Conservation (phyloP, 1,140 invertebrate species). For the Limonius californicus region DNA sequence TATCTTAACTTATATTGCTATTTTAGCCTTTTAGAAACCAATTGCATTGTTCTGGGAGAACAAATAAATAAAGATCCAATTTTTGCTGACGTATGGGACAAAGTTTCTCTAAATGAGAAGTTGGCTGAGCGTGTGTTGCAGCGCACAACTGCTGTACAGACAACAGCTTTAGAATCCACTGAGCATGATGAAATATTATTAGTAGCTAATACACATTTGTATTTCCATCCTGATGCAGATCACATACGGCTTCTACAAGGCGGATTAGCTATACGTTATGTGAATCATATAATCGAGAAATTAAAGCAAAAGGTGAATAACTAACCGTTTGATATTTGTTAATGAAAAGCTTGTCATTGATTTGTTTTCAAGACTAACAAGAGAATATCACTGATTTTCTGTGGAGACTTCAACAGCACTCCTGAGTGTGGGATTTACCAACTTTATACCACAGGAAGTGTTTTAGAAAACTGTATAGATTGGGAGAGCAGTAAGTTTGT, state of each 20-base stretch:
- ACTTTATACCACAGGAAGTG: conserved; percentile 64
- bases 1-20: too few relatives aligned
- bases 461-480: conserved; percentile 62
- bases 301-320: conserved; percentile 29
- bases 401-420: conserved; percentile 85
- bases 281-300: conserved; percentile 50
- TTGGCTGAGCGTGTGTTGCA: conserved; percentile 60
- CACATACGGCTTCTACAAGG: conserved; percentile 82
- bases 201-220: conserved; percentile 88
- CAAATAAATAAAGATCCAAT: conserved; percentile 52
- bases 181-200: conserved; percentile 63
- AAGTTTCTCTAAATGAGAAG: conserved; percentile 57
- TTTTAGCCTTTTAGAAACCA: conserved; percentile 26
- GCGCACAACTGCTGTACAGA: conserved; percentile 62
- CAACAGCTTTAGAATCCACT: conserved; percentile 58
- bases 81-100: conserved; percentile 60
- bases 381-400: conserved; percentile 64
- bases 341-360: not conserved
- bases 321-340: not conserved
- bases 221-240: conserved; percentile 87
- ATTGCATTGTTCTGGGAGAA: conserved; percentile 48
- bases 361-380: not conserved
- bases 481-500: conserved; percentile 75
- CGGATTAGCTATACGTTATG: conserved; percentile 59
- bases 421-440: conserved; percentile 78